phyloP scores from a whole-genome alignment of 2,113 vertebrate species.

The Eptesicus fuscus region DNA sequence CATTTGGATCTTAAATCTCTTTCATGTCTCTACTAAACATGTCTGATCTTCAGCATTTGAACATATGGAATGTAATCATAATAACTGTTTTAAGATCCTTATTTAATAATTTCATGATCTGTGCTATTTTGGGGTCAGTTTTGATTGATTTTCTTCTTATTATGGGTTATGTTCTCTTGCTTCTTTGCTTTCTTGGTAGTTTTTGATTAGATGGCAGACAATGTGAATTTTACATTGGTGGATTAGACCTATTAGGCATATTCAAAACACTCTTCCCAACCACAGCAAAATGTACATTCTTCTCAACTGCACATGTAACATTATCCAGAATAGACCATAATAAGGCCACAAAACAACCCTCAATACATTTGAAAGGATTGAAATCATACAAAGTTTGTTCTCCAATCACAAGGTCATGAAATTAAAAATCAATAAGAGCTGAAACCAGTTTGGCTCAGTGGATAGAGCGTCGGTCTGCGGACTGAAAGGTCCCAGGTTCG shows the following conservation, averaged over 20 bases:
- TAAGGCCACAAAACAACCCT: neutral
- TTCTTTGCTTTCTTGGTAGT: neutral
- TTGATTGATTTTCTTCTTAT: neutral
- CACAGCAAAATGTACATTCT: neutral
- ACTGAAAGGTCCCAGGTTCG: too few species aligned
- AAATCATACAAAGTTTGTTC: neutral
- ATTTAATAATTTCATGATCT: neutral
- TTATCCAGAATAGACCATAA: neutral
- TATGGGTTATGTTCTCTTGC: neutral
- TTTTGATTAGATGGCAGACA: neutral
- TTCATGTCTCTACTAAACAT: neutral
- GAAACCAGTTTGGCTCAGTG: too few species aligned
- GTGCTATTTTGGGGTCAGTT: neutral
- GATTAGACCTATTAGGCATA: neutral
- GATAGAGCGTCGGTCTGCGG: too few species aligned
- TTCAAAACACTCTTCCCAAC: neutral
- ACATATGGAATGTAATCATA: neutral
- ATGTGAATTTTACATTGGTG: neutral
- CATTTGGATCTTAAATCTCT: neutral
- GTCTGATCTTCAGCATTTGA: neutral
- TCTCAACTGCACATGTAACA: neutral
- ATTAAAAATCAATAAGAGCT: neutral
- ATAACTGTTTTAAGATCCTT: neutral
- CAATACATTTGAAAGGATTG: neutral
- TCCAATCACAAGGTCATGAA: neutral